Base-by-base conservation (phyloP, 2,888 invertebrate species). In the Caenorhabditis doughertyi region DNA sequence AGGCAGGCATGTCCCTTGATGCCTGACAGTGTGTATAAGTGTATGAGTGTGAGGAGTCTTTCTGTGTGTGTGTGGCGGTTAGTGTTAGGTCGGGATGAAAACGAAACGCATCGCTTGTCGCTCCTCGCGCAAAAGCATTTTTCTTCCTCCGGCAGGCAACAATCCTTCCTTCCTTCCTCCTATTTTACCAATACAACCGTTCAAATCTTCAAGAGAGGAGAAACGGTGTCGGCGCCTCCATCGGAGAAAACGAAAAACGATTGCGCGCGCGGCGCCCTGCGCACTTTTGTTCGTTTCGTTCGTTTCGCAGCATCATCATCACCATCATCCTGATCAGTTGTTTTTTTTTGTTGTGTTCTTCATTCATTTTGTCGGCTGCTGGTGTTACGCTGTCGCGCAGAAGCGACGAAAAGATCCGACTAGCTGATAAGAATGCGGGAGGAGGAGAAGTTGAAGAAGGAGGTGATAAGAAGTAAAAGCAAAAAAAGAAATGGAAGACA, bases 11-110 rank as follows among this genome's bases (percentile, higher is more conserved):
- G 73, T 58, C 68, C 42, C 47, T 7, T 67, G 60, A 53, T 53
- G 70, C 72, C 62, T 72, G 39, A 62, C 62, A 71, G 60, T 60
- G 58, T 60, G 58, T 71, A 49, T 70, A 53, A 55, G 49, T 68
- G 58, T 70, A 56, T 53, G n/a, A n/a, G n/a, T n/a, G n/a, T n/a
- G n/a, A n/a, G n/a, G n/a, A n/a, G 56, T 23, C 35, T 35, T 9
- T 35, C 7, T 7, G 35, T 65, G 35, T 35, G 32, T 32, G 47
- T 62, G 58, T 55, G 62, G 72, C 73, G 64, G 64, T 53, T 62
- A 72, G 74, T 65, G 74, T 74, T 74, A 74, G 74, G 74, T 76
- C 74, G 74, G 74, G 74, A 76, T 76, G 74, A 76, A 76, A 76
- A 65, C 73, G 73, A 74, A 72, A 72, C 72, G 72, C 72, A 72